Percentiles rank a stretch among this genome's conserved stretches.
Evolutionary conservation across 1,140 invertebrate species (phyloP).

Genomic region (Lordiphosa mommai): DNA sequence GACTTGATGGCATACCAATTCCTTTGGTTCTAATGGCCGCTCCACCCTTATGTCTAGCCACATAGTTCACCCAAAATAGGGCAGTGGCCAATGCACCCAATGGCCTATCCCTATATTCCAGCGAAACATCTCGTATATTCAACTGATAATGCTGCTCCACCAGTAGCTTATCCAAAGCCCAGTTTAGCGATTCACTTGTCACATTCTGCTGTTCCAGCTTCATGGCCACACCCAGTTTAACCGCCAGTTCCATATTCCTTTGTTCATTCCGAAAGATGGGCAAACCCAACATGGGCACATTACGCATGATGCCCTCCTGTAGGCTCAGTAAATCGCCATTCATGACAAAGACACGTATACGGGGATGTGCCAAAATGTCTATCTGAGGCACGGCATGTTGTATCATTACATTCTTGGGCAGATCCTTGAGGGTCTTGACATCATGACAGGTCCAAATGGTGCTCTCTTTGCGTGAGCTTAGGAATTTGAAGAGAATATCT

Average conservation of each 20-base stretch:
- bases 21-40: conserved; percentile 50
- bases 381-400: conserved; percentile 82
- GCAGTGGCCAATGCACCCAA: conserved; percentile 81
- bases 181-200: conserved; percentile 47
- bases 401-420: conserved; percentile 80
- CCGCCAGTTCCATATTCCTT: conserved; percentile 75
- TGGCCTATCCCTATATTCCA: conserved; percentile 82
- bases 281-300: conserved; percentile 81
- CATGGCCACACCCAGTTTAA: conserved; percentile 49
- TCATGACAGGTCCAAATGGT: conserved; percentile 82
- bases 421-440: conserved; percentile 57
- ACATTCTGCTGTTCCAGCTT: conserved; percentile 55
- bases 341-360: conserved; percentile 80
- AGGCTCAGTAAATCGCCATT: conserved; percentile 82
- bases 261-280: conserved; percentile 80
- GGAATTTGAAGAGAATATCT: conserved; percentile 71
- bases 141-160: conserved; percentile 53
- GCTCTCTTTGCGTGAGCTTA: conserved; percentile 80
- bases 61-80: conserved; percentile 84
- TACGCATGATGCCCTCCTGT: conserved; percentile 81
- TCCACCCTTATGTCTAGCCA: conserved; percentile 82
- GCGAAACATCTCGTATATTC: conserved; percentile 79
- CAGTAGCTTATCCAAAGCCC: conserved; percentile 59
- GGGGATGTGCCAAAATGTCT: conserved; percentile 81
- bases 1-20: conserved; percentile 49